These are phyloP conservation scores for Siderastrea radians DNA, from an alignment of 92 coral and sea anemone genomes.

Conservation along the genomic window DNA sequence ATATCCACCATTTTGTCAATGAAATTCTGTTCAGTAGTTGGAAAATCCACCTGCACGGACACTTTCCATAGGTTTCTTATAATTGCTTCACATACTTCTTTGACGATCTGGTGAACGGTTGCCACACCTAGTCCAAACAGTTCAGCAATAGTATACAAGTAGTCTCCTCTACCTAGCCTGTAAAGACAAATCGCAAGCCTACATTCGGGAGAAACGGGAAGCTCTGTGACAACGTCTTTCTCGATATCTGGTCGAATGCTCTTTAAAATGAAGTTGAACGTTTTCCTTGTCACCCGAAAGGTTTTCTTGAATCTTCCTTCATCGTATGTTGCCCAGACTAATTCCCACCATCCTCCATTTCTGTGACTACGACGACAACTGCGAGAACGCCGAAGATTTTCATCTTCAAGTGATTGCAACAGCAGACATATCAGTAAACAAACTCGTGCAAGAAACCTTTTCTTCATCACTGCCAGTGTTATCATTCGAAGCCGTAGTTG, in stretches of 20 bases:
- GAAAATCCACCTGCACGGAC: slow-evolving; percentile 46
- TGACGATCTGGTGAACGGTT: slow-evolving; percentile 52
- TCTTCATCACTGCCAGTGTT: slow-evolving; percentile 27
- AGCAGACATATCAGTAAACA: slow-evolving; percentile 28
- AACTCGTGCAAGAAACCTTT: slow-evolving; percentile 39
- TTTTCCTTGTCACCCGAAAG: slow-evolving; percentile 64
- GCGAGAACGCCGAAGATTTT: slow-evolving; percentile 4
- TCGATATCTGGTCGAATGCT: slow-evolving; percentile 49
- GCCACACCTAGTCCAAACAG: slow-evolving; percentile 34
- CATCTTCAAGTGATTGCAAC: slow-evolving; percentile 17
- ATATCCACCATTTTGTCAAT: slow-evolving; percentile 50
- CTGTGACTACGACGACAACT: slow-evolving; percentile 48
- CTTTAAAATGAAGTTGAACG: slow-evolving; percentile 49
- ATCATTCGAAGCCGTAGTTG: slow-evolving; percentile 12
- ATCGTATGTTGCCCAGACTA: slow-evolving; percentile 49
- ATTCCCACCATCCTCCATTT: slow-evolving; percentile 62
- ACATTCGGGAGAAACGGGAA: slow-evolving; percentile 60
- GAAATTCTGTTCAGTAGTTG: slow-evolving; percentile 41
- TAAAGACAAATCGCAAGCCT: slow-evolving; percentile 64
- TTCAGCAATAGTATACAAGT: slow-evolving; percentile 58
- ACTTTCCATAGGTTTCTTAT: slow-evolving; percentile 56
- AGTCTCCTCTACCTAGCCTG: slow-evolving; percentile 54
- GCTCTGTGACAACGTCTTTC: slow-evolving; percentile 40
- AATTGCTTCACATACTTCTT: slow-evolving; percentile 61
- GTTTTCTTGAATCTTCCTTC: slow-evolving; percentile 59